Percentiles rank a stretch among this genome's conserved stretches.
phyloP scores from a whole-genome alignment of 1,140 invertebrate species.

The Pseudomyrmex cubaensis region DNA sequence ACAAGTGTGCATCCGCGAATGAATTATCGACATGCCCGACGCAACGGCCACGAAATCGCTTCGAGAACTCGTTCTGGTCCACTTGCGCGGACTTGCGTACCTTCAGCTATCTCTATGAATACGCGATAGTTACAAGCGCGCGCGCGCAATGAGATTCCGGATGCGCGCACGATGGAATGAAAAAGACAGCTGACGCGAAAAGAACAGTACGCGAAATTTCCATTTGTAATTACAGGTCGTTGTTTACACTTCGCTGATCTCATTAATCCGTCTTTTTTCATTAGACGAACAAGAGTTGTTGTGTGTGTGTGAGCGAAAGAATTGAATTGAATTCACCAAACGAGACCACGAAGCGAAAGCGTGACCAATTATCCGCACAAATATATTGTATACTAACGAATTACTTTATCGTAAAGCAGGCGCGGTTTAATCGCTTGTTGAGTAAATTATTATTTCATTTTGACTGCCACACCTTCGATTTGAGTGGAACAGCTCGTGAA shows the following conservation, averaged over 20 bases:
- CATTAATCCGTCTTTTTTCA: background rate
- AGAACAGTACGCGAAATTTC: conserved; percentile 10
- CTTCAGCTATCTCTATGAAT: conserved; percentile 57
- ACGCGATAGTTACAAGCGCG: conserved; percentile 21
- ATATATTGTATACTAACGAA: background rate
- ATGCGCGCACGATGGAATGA: background rate
- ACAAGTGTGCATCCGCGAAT: conserved; percentile 61
- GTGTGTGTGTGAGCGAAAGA: background rate
- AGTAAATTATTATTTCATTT: background rate
- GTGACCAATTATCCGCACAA: background rate
- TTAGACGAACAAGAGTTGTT: background rate
- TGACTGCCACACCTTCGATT: background rate
- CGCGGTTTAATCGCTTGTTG: background rate
- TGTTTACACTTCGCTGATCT: conserved; percentile 1
- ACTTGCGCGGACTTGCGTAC: conserved; percentile 29
- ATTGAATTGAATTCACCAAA: conserved; percentile 16
- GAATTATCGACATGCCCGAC: conserved; percentile 63
- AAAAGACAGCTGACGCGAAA: conserved; percentile 18
- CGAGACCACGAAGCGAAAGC: background rate
- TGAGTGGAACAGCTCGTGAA: background rate
- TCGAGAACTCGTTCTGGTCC: conserved; percentile 35
- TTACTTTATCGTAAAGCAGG: background rate
- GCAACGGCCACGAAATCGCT: conserved; percentile 62
- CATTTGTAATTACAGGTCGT: conserved; percentile 4
- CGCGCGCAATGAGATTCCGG: conserved; percentile 24